Base-by-base conservation (phyloP, 2,113 vertebrate genomes). In the Elanoides forficatus region DNA sequence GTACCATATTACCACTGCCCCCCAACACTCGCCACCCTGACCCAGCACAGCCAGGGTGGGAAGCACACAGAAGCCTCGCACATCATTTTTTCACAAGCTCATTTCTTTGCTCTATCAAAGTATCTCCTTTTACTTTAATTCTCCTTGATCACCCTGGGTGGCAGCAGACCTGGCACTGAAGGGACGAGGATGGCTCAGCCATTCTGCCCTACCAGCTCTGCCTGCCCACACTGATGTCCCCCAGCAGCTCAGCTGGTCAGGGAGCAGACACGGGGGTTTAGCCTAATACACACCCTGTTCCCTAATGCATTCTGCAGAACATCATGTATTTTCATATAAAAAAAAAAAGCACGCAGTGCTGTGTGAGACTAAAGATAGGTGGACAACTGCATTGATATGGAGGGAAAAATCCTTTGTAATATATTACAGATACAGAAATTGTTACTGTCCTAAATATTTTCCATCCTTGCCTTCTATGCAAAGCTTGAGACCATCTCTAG, bases 181-280 rank as follows among this genome's bases (percentile, higher is more conserved):
- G 40, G 42, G 42, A 83, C 0, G 1, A 15, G 48, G 40, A 48
- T 1, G 8, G 63, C 59, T 81, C 58, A 52, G 56, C 25, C 26
- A 0, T 18, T 63, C 53, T 68, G 43, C 42, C n/a, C 0, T 0
- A 70, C n/a, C 79, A 71, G 43, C 23, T 88, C 93, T 81, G 71
- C 63, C 59, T 62, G 59, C 66, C 68, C 52, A 72, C 48, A 55
- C 23, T 0, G 0, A 21, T 2, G 14, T 55, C 26, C 38, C 25
- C 26, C 43, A 72, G 47, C 47, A 82, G 52, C 62, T 82, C 81
- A 67, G 78, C 32, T 67, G 52, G 14, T 75, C 36, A 30, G 3
- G 11, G 56, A 55, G 38, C 5, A 5, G 63, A 43, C 40, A 66
- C 0, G 0, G 36, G 72, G 32, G 66, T 90, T 86, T 18, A 58